Evolutionary conservation across 2,888 invertebrate genomes (phyloP), one percentile per base, ranked within the genome.

Genomic region (Nymphalis urticae): DNA sequence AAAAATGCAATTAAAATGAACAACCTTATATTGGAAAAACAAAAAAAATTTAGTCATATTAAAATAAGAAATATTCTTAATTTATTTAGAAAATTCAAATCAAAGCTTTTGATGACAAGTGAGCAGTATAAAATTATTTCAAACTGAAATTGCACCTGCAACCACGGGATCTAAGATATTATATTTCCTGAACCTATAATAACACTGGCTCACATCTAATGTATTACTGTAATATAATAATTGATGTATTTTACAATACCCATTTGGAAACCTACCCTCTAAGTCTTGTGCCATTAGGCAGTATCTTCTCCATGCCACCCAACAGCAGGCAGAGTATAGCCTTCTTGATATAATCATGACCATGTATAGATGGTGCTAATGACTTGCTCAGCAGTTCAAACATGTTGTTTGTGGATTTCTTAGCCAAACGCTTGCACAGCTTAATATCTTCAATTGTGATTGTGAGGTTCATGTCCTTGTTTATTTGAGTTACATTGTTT

Each of bases 361-460:
- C 99, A 79, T 98, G 98, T 82, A 99, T 99, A 0, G 99, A 98
- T 0, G 99, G 99, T 0, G 99, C 99, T 64, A 99, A 89, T 0
- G 99, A 99, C 80, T 96, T 96, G 65, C 97, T 95, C 48, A 99
- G 92, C 70, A 98, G 86, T 66, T 98, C 97, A 84, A 99, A 99
- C 73, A 98, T 96, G 85, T 98, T 96, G 58, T 94, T 93, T 19
- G 94, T 94, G 66, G 96, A 94, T 64, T 94, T 93, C 76, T 94
- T 95, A 0, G 96, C 96, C 9, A 97, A 85, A 60, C 96, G 95
- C 85, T 98, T 97, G 85, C 99, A 99, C 64, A 96, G 94, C 66
- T 95, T 95, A 0, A 99, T 95, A 82, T 99, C 99, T 77, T 97
- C 97, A 0, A 96, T 93, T 0, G 97, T 96, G 61, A 99, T 96